Base-by-base conservation (phyloP, 1,140 invertebrate species). In the Trichonephila clavipes region DNA sequence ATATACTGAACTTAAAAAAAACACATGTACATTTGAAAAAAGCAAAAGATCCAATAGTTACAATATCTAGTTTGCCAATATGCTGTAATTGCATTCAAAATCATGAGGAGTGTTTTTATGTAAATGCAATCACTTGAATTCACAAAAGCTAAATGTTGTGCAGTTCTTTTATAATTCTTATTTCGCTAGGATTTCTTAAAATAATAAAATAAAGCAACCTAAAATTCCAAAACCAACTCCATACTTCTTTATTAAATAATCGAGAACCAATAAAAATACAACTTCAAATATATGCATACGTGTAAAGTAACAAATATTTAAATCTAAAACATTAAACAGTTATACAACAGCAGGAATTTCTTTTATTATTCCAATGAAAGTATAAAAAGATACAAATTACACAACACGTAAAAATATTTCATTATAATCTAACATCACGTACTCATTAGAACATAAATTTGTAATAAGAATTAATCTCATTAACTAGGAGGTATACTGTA, bases 231-330 rank as follows among this genome's bases (percentile, higher is more conserved):
- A 77, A 77, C 69, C 69, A 77, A 77, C 69, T 77, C 69, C 69
- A 77, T 77, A 34, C 69, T 72, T 77, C 34, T 77, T 77, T 77
- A 77, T 77, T 77, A 77, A 77, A 77, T 69, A 69, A 69, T 28
- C n/a, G n/a, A n/a, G 24, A 69, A 69, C 66, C 66, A 69, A 69
- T 77, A 77, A 77, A 77, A 77, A 77, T 77, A 77, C 69, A 77
- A 77, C 69, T 77, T 77, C 16, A 77, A 77, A 40, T 69, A 77
- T 77, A 77, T 77, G 28, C 69, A 77, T 34, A 69, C 69, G 18
- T 77, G 69, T 77, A 77, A 77, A 77, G 18, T 77, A 34, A 77
- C 34, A 69, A 69, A 69, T 69, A 77, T 77, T 77, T 77, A 77
- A 77, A 77, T 77, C 28, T 28, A 28, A 77, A 77, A 69, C 66